Evolutionary conservation across 2,888 invertebrate genomes (phyloP), one percentile per base, ranked within the genome.

Genomic region (Doris montereyensis): DNA sequence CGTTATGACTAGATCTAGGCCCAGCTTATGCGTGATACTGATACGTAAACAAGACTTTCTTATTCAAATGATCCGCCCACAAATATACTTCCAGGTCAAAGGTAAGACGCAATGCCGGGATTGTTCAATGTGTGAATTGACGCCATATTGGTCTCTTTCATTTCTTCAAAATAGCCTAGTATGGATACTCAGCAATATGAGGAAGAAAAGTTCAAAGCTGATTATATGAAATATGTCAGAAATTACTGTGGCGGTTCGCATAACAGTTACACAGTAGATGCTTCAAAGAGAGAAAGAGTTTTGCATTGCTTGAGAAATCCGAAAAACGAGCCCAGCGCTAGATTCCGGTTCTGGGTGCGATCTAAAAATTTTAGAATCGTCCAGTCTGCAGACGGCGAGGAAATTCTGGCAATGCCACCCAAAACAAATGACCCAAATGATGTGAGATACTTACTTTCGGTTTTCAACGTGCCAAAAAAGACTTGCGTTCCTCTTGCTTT

Each of bases 261-360:
- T n/a, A 82, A 82, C 68, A 82, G 81, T 52, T 82, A 71, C 32
- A 82, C 82, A 3, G 58, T 82, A 30, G 77, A 76, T 35, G 21
- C 30, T 5, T 74, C 62, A 41, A 82, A 82, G 65, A 73, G 80
- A 34, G 77, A 79, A 1, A 58, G 82, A n/a, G 71, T 82, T 30
- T 70, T 82, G 57, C 80, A 75, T 35, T 82, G 81, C 77, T 79
- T 82, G 75, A 81, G 77, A 67, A 67, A 82, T 62, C 34, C 79
- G n/a, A 81, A 81, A 57, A 58, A 35, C 41, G 82, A 82, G 62
- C 41, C 77, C 28, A 79, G 77, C 58, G 81, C 81, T 28, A 81
- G 81, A 81, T 82, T 82, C 76, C 82, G 82, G 71, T 82, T 82
- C 74, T 82, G 82, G 82, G 82, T 82, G 71, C 78, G 82, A 70